Evolutionary conservation across 2,797 vertebrate genomes (phyloP).

Genomic region (Phoeniculus purpureus): DNA sequence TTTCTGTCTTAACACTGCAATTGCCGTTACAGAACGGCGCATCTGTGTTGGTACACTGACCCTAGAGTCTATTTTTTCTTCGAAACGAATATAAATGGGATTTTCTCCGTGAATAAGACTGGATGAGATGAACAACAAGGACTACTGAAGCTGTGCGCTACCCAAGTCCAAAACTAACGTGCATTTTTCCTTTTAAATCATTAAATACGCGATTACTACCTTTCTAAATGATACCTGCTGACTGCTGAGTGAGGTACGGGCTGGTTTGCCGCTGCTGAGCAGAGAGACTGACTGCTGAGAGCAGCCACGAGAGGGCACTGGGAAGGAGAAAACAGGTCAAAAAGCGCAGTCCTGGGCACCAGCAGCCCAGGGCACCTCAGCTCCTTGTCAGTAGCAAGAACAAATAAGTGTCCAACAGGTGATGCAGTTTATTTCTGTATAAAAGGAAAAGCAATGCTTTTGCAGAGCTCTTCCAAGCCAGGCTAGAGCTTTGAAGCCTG

Average conservation of each 20-base stretch:
- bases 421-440: neutral
- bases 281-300: neutral
- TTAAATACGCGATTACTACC: neutral
- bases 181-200: neutral
- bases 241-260: fast-evolving
- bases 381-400: neutral
- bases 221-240: neutral
- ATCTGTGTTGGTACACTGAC: neutral
- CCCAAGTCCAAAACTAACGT: neutral
- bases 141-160: neutral
- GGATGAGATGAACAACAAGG: neutral
- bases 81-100: fast-evolving
- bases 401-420: neutral
- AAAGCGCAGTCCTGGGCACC: neutral
- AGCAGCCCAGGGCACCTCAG: neutral
- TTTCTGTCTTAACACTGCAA: neutral
- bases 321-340: neutral
- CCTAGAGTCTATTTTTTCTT: neutral
- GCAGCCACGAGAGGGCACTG: slow-evolving; percentile 48
- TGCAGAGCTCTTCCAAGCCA: neutral
- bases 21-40: neutral
- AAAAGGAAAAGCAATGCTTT: neutral
- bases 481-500: neutral
- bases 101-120: neutral
- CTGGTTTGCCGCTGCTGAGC: neutral